Base-by-base conservation (phyloP, 2,888 invertebrate species). In the Galeruca laticollis region DNA sequence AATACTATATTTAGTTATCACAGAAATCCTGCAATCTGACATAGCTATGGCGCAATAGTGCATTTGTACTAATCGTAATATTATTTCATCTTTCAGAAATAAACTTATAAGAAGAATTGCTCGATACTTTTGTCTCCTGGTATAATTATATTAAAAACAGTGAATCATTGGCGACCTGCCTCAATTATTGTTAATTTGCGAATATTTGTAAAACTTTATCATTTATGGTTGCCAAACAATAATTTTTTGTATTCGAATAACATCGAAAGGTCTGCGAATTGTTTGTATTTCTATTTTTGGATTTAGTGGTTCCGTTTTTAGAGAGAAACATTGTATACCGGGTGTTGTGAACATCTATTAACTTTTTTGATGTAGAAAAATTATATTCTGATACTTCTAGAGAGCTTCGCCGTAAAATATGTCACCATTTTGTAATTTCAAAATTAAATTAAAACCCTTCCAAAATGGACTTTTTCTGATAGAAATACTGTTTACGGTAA, bases 141-240 rank as follows among this genome's bases (percentile, higher is more conserved):
- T 59, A 49, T 66, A 73, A 69, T 73, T 71, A 66, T 73, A 67
- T 71, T 73, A 43, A 67, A 71, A 73, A 73, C 67, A 68, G 70
- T 70, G 69, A 69, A 67, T 69, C 70, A 68, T 49, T 57, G 61
- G 51, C 54, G 68, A 68, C 68, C 68, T 62, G 57, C 62, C 68
- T 62, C 62, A 68, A 68, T 47, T 62, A 57, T 37, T 15, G 51
- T 47, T 52, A 20, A 56, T 68, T 66, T 52, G 61, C 68, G 56
- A 61, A 61, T 68, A 61, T 67, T 67, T 49, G 56, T 68, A 68
- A 56, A 56, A 68, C 35, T 49, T 68, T 61, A 68, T 54, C 63
- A 37, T 57, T 43, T 40, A 43, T 56, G 54, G 54, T 33, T 33
- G 49, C n/a, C 63, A 62, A 61, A 61, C 49, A 61, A 49, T 62